These are phyloP conservation scores for Marronus borbonicus DNA, from an alignment of 2,888 invertebrate genomes.

Conservation along the genomic window DNA sequence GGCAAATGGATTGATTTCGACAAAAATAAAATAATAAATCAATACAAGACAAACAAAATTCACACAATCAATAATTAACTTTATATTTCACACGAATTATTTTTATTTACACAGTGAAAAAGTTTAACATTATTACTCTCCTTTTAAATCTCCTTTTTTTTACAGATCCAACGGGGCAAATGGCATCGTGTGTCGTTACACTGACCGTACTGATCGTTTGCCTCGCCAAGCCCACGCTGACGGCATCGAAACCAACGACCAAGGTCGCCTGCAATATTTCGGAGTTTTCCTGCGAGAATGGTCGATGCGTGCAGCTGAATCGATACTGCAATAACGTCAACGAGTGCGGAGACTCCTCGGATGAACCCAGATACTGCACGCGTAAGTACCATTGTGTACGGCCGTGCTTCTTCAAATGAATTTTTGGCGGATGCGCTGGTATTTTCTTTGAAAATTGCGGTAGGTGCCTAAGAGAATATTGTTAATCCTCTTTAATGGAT, in stretches of 20 bases:
- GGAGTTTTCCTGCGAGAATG: slow-evolving; percentile 80
- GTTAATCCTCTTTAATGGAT: no score
- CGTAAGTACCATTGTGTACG: slow-evolving; percentile 75
- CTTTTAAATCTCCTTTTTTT: slow-evolving; percentile 4
- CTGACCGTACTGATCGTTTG: slow-evolving; percentile 40
- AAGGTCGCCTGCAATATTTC: slow-evolving; percentile 76
- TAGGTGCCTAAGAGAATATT: no score
- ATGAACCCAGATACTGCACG: slow-evolving; percentile 86
- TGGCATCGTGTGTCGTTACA: slow-evolving; percentile 44
- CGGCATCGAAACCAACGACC: slow-evolving; percentile 57
- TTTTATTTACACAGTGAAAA: no score
- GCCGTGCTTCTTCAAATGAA: background rate
- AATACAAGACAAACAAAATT: no score
- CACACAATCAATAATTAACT: no score
- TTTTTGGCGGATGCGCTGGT: slow-evolving; percentile 19
- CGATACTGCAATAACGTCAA: slow-evolving; percentile 85
- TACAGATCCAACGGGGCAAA: slow-evolving; percentile 55
- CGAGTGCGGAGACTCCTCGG: slow-evolving; percentile 86
- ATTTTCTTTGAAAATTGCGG: background rate
- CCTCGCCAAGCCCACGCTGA: slow-evolving; percentile 50
- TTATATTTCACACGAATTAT: no score
- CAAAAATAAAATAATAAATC: no score
- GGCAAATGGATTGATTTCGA: no score
- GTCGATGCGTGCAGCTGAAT: slow-evolving; percentile 79
- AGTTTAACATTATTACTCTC: background rate